Percentiles rank a stretch among this genome's conserved stretches.
Conservation (phyloP, 2,888 invertebrate genomes). For the Sphecodes monilicornis region DNA sequence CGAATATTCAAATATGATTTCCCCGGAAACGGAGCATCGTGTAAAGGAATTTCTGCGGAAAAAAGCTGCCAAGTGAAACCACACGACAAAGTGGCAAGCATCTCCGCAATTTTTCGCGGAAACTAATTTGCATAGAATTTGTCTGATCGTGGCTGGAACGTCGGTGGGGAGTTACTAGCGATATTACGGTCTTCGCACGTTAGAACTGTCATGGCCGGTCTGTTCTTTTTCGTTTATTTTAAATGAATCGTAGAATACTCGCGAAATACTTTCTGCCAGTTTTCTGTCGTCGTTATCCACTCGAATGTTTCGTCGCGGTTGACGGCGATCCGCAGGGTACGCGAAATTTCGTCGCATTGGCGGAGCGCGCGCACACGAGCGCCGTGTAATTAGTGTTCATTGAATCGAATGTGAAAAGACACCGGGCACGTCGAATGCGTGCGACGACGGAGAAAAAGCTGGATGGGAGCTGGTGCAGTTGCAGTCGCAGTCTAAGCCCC, state of each 20-base stretch:
- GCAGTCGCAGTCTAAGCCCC: neutral
- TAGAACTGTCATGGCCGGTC: neutral
- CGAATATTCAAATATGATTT: conserved; percentile 1
- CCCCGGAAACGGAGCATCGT: neutral
- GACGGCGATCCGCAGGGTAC: neutral
- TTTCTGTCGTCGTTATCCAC: conserved; percentile 15
- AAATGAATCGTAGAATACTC: neutral
- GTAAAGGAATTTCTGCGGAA: neutral
- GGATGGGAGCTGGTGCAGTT: neutral
- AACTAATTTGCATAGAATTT: neutral
- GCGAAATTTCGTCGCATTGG: conserved; percentile 47
- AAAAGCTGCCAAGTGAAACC: neutral
- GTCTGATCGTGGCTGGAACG: neutral
- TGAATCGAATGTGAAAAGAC: conserved; percentile 37
- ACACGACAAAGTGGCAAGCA: conserved; percentile 3
- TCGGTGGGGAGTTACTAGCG: neutral
- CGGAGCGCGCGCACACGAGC: conserved; percentile 14
- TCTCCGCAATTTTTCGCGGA: neutral
- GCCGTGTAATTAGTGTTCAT: conserved; percentile 50
- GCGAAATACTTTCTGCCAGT: neutral
- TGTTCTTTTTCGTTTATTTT: neutral
- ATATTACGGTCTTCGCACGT: neutral
- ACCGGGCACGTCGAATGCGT: conserved; percentile 7
- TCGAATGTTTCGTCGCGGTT: conserved; percentile 21
- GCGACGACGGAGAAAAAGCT: conserved; percentile 10